These are phyloP conservation scores for Channa striata DNA, from an alignment of 2,797 vertebrate species.

Conservation along the genomic window DNA sequence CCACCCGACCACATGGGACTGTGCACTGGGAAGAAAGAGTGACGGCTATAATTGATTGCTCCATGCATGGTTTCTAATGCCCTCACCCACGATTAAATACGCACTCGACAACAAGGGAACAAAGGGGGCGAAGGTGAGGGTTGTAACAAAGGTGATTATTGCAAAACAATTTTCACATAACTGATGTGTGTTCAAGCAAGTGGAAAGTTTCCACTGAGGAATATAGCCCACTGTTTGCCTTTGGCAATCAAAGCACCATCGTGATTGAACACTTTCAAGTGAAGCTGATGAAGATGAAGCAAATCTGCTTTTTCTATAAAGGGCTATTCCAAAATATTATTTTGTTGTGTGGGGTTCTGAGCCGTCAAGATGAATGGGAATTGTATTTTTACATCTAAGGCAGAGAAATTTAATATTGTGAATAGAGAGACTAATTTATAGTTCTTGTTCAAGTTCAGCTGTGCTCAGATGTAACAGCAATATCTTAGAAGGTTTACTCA, in stretches of 20 bases:
- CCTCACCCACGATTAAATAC: slow-evolving; percentile 38
- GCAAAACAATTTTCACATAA: neutral
- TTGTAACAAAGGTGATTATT: neutral
- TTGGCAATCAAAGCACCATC: slow-evolving; percentile 23
- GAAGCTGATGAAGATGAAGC: no score
- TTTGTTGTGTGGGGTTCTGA: neutral
- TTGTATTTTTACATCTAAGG: neutral
- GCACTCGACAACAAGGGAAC: slow-evolving; percentile 18
- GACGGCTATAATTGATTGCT: slow-evolving; percentile 23
- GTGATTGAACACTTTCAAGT: neutral
- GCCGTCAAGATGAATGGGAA: neutral
- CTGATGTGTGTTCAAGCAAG: neutral
- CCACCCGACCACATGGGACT: slow-evolving; percentile 18
- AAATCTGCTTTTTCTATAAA: neutral
- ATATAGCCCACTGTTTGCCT: slow-evolving; percentile 3
- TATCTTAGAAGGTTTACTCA: slow-evolving; percentile 40
- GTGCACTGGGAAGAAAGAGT: slow-evolving; percentile 22
- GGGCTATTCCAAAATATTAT: neutral
- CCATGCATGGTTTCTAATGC: slow-evolving; percentile 25
- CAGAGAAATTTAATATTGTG: neutral
- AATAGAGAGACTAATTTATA: neutral
- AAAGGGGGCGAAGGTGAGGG: neutral
- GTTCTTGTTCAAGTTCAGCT: neutral
- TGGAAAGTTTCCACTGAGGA: slow-evolving; percentile 6
- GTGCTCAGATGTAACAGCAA: neutral